Evolutionary conservation across 2,797 vertebrate species (phyloP).

Genomic region (Molossus alvarezi): DNA sequence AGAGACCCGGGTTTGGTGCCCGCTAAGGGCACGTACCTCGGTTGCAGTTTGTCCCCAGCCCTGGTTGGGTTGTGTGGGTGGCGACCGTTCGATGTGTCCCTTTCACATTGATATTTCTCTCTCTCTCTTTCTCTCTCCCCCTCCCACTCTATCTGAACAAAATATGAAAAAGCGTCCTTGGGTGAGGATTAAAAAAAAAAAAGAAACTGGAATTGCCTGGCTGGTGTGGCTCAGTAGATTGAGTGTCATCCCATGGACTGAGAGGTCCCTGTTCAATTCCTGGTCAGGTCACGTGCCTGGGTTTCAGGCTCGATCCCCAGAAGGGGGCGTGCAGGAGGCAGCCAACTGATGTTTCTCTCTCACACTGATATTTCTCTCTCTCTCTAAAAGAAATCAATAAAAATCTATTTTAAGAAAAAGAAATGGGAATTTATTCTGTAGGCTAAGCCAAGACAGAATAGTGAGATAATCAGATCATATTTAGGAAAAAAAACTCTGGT

Average conservation of each 20-base stretch:
- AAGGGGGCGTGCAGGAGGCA: neutral
- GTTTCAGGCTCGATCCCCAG: neutral
- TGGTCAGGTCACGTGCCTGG: neutral
- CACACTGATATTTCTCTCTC: neutral
- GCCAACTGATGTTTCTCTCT: neutral
- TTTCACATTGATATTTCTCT: no score
- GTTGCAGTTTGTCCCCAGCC: no score
- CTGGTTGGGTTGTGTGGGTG: no score
- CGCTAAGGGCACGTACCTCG: no score
- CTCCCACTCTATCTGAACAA: no score
- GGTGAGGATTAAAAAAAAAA: no score
- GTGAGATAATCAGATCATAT: constrained; percentile 34
- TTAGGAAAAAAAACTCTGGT: constrained; percentile 12
- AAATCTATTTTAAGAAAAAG: neutral
- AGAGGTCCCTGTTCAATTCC: neutral
- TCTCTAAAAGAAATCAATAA: neutral
- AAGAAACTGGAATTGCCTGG: neutral
- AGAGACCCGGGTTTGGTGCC: no score
- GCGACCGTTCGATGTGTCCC: no score
- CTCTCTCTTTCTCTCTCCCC: no score
- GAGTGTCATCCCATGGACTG: neutral
- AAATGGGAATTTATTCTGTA: neutral
- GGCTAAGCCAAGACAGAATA: neutral
- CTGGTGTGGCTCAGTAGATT: neutral
- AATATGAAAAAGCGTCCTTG: no score